Evolutionary conservation across 2,888 invertebrate species (phyloP).

Genomic region (Drosophila multiciliata): DNA sequence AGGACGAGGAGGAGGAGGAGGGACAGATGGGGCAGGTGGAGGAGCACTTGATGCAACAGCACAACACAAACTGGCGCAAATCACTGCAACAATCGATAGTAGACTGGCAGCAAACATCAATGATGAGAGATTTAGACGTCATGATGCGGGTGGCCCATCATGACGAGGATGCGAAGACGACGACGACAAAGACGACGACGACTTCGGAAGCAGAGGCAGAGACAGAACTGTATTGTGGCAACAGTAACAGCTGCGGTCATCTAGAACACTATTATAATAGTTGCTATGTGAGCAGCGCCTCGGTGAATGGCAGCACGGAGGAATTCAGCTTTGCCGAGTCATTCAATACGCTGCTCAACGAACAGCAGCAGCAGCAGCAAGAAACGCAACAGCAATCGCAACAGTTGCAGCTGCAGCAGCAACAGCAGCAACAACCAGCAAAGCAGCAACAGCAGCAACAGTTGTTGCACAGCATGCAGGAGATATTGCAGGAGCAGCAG

Average conservation of each 20-base stretch:
- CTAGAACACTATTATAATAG: conserved; percentile 53
- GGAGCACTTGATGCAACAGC: conserved; percentile 25
- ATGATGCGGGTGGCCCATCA: background rate
- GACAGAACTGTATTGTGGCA: background rate
- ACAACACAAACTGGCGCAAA: conserved; percentile 58
- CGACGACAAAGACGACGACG: background rate
- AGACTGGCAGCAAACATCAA: conserved; percentile 35
- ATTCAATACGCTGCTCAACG: conserved; percentile 82
- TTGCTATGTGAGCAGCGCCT: conserved; percentile 41
- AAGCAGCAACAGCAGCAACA: conserved; percentile 74
- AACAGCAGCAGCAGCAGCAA: conserved; percentile 52
- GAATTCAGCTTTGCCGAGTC: conserved; percentile 84
- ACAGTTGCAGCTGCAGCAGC: conserved; percentile 30
- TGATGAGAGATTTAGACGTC: conserved; percentile 13
- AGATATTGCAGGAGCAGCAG: conserved; percentile 82
- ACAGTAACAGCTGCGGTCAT: conserved; percentile 23
- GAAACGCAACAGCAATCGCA: conserved; percentile 41
- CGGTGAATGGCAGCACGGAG: conserved; percentile 42
- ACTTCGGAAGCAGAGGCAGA: conserved; percentile 1
- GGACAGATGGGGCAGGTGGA: background rate
- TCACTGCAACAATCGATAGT: conserved; percentile 33
- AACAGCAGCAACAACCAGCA: conserved; percentile 67
- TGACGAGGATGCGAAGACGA: conserved; percentile 2
- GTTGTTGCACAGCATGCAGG: conserved; percentile 59
- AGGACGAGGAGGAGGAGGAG: background rate